Base-by-base conservation (phyloP, 2,113 vertebrate species). In the Sciurus niger region DNA sequence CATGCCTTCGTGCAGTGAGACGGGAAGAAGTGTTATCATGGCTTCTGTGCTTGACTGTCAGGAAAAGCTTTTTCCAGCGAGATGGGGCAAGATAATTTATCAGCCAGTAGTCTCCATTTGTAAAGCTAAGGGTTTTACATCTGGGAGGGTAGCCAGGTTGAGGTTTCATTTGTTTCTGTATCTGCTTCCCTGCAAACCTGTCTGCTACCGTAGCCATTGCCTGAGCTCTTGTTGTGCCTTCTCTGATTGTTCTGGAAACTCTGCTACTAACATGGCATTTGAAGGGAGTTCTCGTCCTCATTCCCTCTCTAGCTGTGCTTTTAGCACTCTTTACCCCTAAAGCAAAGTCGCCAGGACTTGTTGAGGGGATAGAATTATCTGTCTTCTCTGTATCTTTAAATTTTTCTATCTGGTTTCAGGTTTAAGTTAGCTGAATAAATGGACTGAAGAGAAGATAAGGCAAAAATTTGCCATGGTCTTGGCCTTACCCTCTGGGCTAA, bases 401-500 rank as follows among this genome's bases (percentile, higher is more conserved):
- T 30, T 73, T 93, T 28, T 72, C 34, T 97, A 0, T 97, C 93
- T 98, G 83, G 53, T 95, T 98, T 93, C 98, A 99, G 99, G 99
- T 90, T 98, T 99, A 98, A 98, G 98, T 98, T 99, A 97, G 99
- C 99, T 22, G 99, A 99, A 97, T 99, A 99, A 98, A 98, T 99
- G 98, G 99, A 99, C 89, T 99, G 99, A 94, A 99, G 99, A 98
- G 99, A 99, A 97, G 99, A 99, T 58, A 99, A 99, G 98, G 99
- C 99, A 60, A 99, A 99, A 98, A 99, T 99, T 98, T 99, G 99
- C 96, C 99, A 99, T 0, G 99, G 99, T 85, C 99, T 99, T 0
- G 99, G 99, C 86, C 99, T 99, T 43, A 99, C 99, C 84, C 99
- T 99, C 30, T 99, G 99, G 99, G 99, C 99, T 0, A 99, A 99